A percentile compares a stretch with the other conserved stretches of the same genome.
These are phyloP conservation scores for Bursaphelenchus okinawaensis DNA, from an alignment of 2,888 invertebrate genomes.

Conservation along the genomic window DNA sequence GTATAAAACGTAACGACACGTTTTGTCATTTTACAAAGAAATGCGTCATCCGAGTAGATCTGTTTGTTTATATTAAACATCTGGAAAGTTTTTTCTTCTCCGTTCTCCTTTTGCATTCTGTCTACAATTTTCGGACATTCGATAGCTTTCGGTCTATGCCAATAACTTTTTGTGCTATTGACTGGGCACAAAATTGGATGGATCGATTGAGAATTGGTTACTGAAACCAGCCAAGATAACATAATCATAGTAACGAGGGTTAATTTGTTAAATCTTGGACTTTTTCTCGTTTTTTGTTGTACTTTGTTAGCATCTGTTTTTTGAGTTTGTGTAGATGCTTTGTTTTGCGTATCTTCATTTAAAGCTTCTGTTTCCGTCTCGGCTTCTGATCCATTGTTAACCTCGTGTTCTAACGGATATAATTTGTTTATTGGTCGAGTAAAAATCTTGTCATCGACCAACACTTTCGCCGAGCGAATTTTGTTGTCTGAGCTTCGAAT, in stretches of 20 bases:
- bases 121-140: not conserved
- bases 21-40: not conserved
- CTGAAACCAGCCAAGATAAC: not conserved
- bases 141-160: not conserved
- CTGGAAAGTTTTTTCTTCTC: not conserved
- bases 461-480: not conserved
- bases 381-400: no score
- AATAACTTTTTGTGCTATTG: not conserved
- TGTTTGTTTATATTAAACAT: not conserved
- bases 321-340: not conserved
- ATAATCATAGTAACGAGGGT: not conserved
- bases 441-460: not conserved
- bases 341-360: not conserved
- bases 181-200: not conserved
- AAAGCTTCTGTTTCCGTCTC: no score
- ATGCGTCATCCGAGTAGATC: not conserved
- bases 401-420: not conserved
- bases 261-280: not conserved
- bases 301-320: not conserved
- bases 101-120: not conserved
- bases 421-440: not conserved
- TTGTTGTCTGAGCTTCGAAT: not conserved
- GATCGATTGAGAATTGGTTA: not conserved
- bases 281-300: not conserved
- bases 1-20: not conserved